Base-by-base conservation (phyloP, 2,888 invertebrate genomes). In the Drosophila quasianomalipes region DNA sequence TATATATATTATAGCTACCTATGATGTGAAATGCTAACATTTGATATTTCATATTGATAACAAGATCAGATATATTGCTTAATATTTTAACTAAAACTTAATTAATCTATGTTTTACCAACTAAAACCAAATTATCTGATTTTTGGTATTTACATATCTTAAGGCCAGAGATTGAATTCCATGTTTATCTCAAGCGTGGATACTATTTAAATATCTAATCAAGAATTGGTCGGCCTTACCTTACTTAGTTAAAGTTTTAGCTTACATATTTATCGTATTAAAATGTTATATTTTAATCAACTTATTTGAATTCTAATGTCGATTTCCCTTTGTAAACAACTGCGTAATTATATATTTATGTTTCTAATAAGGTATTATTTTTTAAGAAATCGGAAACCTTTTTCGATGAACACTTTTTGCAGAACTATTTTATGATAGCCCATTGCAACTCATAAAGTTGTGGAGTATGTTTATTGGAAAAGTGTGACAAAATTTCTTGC, bases 281-380 rank as follows among this genome's bases (percentile, higher is more conserved):
- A 41, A 41, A 41, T n/a, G n/a, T 12, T 5, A 12, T n/a, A 41
- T 41, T 12, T n/a, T 5, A n/a, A 12, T 41, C 41, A 41, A n/a
- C n/a, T n/a, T n/a, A 14, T 44, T 44, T 44, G 6, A 22, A 14
- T 12, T 14, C 12, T 44, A 10, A 33, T 33, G 10, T 33, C 0
- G 10, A 33, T 33, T 10, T 10, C 3, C 33, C 33, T 10, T 33
- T 33, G 33, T 4, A 0, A 33, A 33, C 4, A 33, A 33, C 33
- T 3, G 6, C 14, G 3, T 14, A 44, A 12, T 12, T 44, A 22
- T 0, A n/a, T n/a, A 12, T 41, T n/a, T n/a, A n/a, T 12, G n/a
- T 5, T n/a, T 3, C 2, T 5, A 12, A n/a, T 0, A n/a, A 5
- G 3, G n/a, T 12, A n/a, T 5, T 12, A 3, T 41, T n/a, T 41